These are phyloP conservation scores for Melanotaenia boesemani DNA, from an alignment of 2,797 vertebrate species.

Conservation along the genomic window DNA sequence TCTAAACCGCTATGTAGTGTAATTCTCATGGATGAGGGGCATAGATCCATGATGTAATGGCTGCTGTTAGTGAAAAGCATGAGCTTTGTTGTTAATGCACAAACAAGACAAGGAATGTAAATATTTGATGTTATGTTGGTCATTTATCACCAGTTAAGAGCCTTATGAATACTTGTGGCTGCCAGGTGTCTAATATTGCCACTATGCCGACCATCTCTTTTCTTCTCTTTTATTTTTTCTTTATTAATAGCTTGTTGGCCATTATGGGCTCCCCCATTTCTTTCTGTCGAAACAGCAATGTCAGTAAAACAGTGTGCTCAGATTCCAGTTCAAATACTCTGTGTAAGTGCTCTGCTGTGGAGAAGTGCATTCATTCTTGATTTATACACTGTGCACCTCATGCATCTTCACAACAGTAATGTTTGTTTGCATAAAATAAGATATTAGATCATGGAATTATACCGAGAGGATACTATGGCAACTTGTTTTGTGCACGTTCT, in stretches of 20 bases:
- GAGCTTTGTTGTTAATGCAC: neutral
- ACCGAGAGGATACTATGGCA: neutral
- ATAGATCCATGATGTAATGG: neutral
- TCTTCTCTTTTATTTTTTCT: too few relatives aligned
- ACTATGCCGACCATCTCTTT: too few relatives aligned
- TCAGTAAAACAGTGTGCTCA: too few relatives aligned
- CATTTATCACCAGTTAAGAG: neutral
- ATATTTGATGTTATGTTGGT: neutral
- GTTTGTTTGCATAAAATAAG: neutral
- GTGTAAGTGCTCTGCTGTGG: too few relatives aligned
- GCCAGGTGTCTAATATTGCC: too few relatives aligned
- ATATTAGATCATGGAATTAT: neutral
- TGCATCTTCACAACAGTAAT: neutral
- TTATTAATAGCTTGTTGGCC: neutral
- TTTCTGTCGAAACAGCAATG: too few relatives aligned
- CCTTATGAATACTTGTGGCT: too few relatives aligned
- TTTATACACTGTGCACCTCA: neutral
- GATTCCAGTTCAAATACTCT: too few relatives aligned
- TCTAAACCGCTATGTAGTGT: neutral
- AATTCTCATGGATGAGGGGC: neutral
- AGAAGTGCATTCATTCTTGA: too few relatives aligned
- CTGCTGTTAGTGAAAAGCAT: neutral
- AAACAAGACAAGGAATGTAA: neutral
- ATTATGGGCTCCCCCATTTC: too few relatives aligned
- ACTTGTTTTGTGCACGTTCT: neutral